Percentiles rank a stretch among this genome's conserved stretches.
Conservation (phyloP, 2,888 invertebrate genomes). For the Nyleta sp. region DNA sequence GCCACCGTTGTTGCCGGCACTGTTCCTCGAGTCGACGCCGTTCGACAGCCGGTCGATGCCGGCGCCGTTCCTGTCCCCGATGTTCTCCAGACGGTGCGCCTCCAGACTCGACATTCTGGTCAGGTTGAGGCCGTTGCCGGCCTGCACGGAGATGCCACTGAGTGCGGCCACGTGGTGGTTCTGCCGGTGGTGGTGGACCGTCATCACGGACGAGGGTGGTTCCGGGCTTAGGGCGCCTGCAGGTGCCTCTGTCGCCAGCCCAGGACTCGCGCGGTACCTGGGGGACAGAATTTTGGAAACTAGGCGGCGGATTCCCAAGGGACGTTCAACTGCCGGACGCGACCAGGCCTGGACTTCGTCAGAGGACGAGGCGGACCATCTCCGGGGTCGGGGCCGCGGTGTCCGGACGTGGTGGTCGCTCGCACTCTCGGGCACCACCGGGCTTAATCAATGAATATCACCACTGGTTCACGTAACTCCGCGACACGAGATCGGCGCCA, state of each 20-base stretch:
- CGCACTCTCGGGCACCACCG: conserved; percentile 22
- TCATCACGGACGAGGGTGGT: conserved; percentile 79
- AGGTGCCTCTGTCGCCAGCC: conserved; percentile 79
- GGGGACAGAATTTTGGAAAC: conserved; percentile 81
- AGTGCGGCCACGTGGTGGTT: conserved; percentile 81
- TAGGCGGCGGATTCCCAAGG: conserved; percentile 46
- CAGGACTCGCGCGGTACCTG: conserved; percentile 77
- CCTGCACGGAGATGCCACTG: conserved; percentile 77
- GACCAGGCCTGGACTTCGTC: conserved; percentile 14
- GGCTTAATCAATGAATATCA: too few relatives aligned
- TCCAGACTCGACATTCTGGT: conserved; percentile 79
- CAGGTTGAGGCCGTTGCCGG: conserved; percentile 78
- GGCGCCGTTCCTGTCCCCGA: conserved; percentile 71
- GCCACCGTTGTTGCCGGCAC: conserved; percentile 39
- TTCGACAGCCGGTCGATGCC: conserved; percentile 73
- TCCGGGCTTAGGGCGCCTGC: conserved; percentile 78
- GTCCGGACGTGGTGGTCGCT: not conserved
- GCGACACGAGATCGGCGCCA: too few relatives aligned
- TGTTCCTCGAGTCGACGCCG: conserved; percentile 72
- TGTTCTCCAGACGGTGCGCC: conserved; percentile 74
- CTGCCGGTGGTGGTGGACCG: conserved; percentile 78
- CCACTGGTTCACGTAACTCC: too few relatives aligned
- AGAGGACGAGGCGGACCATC: conserved; percentile 16
- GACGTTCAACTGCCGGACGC: conserved; percentile 24
- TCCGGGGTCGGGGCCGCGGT: not conserved